A percentile compares a stretch with the other conserved stretches of the same genome.
Evolutionary conservation across 2,797 vertebrate genomes (phyloP).

Genomic region (Pogonophryne albipinna): DNA sequence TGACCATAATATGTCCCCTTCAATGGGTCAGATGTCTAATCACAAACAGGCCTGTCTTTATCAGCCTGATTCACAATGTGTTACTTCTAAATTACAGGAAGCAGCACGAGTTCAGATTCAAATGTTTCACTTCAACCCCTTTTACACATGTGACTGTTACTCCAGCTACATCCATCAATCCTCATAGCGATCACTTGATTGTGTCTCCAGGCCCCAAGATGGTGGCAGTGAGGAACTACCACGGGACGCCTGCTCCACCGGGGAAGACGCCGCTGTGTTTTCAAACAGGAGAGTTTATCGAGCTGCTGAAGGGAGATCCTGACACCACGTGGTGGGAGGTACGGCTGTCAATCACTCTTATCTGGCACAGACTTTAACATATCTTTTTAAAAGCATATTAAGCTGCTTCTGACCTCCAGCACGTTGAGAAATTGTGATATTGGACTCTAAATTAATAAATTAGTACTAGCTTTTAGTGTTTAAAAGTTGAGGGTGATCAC

Average conservation of each 20-base stretch:
- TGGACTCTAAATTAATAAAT: background rate
- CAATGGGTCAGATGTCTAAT: background rate
- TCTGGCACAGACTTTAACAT: background rate
- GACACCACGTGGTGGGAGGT: conserved; percentile 98
- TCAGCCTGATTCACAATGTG: background rate
- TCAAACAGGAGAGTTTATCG: conserved; percentile 93
- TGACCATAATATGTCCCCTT: background rate
- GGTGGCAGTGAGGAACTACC: conserved; percentile 95
- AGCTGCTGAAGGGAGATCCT: conserved; percentile 94
- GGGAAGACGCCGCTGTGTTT: conserved; percentile 91
- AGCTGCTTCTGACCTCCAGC: background rate
- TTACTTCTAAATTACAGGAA: background rate
- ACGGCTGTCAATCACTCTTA: conserved; percentile 19
- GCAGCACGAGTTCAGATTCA: background rate
- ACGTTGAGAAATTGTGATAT: background rate
- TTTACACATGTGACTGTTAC: background rate
- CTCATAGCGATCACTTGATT: background rate
- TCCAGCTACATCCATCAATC: background rate
- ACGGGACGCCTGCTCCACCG: conserved; percentile 89
- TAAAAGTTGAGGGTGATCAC: conserved; percentile 1
- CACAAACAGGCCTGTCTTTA: background rate
- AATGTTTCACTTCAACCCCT: background rate
- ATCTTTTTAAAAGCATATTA: background rate
- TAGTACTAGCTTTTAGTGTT: background rate
- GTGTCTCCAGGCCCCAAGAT: conserved; percentile 93